Conservation (phyloP, 1,140 invertebrate species). For the Tyrophagus putrescentiae region DNA sequence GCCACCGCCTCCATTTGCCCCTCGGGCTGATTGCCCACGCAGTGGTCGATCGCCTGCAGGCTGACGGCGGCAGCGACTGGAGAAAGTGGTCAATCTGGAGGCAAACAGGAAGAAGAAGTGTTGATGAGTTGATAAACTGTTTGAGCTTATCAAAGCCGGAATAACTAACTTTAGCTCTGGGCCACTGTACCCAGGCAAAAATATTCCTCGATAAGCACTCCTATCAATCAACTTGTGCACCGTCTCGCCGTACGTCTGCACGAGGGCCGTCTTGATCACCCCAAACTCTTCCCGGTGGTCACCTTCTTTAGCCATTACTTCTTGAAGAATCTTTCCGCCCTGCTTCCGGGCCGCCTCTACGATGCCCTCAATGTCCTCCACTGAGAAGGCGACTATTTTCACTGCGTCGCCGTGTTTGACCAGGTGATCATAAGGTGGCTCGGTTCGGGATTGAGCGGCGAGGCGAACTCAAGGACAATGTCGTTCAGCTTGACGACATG, state of each 20-base stretch:
- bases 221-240: slow-evolving; percentile 87
- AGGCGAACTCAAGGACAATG: slow-evolving; percentile 86
- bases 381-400: slow-evolving; percentile 85
- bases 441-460: slow-evolving; percentile 62
- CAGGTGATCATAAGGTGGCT: slow-evolving; percentile 58
- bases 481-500: slow-evolving; percentile 85
- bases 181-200: slow-evolving; percentile 67
- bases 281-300: slow-evolving; percentile 84
- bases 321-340: slow-evolving; percentile 66
- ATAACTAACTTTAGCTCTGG: slow-evolving; percentile 28
- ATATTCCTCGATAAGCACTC: slow-evolving; percentile 64
- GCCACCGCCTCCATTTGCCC: slow-evolving; percentile 69
- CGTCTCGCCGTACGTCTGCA: slow-evolving; percentile 95
- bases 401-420: slow-evolving; percentile 87
- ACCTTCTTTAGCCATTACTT: too few species aligned
- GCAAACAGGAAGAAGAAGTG: background rate
- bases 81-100: slow-evolving; percentile 28
- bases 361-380: slow-evolving; percentile 82
- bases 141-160: background rate
- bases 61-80: slow-evolving; percentile 48
- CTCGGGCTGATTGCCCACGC: slow-evolving; percentile 93
- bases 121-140: background rate
- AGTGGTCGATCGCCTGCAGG: slow-evolving; percentile 85
- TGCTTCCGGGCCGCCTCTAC: slow-evolving; percentile 57
- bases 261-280: slow-evolving; percentile 59